These are phyloP conservation scores for Erebia ligea DNA, from an alignment of 2,888 invertebrate genomes.

Conservation along the genomic window DNA sequence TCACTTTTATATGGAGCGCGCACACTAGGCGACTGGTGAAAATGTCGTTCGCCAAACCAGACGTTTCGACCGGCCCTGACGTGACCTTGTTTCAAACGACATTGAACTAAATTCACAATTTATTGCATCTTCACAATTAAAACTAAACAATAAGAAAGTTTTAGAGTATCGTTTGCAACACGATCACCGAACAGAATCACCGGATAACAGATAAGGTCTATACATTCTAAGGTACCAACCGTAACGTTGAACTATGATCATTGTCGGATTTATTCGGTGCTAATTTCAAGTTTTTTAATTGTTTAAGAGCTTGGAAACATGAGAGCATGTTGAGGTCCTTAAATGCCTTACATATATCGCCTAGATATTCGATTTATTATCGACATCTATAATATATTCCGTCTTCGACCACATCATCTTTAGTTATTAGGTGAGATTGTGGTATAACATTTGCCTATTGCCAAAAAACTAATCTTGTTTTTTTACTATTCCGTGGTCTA, in stretches of 20 bases:
- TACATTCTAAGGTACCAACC: background rate
- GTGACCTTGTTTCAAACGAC: conserved; percentile 43
- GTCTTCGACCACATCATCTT: too few relatives aligned
- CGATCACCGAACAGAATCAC: conserved; percentile 73
- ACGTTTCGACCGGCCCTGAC: too few relatives aligned
- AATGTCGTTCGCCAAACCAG: too few relatives aligned
- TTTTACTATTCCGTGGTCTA: too few relatives aligned
- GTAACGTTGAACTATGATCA: conserved; percentile 15
- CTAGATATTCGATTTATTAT: too few relatives aligned
- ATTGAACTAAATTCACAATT: conserved; percentile 60
- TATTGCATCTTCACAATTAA: conserved; percentile 61
- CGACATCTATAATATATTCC: too few relatives aligned
- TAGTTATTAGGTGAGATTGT: too few relatives aligned
- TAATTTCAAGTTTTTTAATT: conserved; percentile 8
- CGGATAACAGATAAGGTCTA: conserved; percentile 71
- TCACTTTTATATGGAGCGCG: too few relatives aligned
- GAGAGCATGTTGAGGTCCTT: background rate
- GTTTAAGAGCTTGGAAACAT: background rate
- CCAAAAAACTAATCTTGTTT: too few relatives aligned
- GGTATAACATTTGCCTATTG: too few relatives aligned
- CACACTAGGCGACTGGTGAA: too few relatives aligned
- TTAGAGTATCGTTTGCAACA: conserved; percentile 56
- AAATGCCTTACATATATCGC: too few relatives aligned
- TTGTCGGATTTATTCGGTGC: conserved; percentile 14
- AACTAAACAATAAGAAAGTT: conserved; percentile 78